phyloP scores from a whole-genome alignment of 2,888 invertebrate genomes.

The Pollenia labialis region DNA sequence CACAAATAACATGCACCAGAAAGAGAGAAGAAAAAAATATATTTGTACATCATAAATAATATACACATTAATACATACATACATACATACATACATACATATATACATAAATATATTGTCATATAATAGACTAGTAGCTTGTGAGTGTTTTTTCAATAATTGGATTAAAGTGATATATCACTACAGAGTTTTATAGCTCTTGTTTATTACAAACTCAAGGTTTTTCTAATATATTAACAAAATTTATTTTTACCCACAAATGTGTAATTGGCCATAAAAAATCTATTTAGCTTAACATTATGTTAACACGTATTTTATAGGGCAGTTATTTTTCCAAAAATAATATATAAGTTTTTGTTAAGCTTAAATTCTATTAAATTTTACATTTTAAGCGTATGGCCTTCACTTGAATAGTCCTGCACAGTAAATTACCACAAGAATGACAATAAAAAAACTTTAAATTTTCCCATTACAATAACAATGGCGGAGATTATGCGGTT shows the following conservation, averaged over 20 bases:
- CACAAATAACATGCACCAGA: not conserved
- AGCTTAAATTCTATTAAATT: not conserved
- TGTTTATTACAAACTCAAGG: not conserved
- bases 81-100: too few relatives aligned
- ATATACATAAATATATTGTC: not conserved
- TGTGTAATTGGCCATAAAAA: not conserved
- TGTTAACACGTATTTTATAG: too few relatives aligned
- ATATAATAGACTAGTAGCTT: slow-evolving; percentile 1
- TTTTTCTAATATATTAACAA: too few relatives aligned
- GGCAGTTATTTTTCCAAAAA: too few relatives aligned
- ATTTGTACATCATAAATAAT: not conserved
- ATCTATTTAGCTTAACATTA: too few relatives aligned
- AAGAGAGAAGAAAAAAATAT: not conserved
- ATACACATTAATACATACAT: too few relatives aligned
- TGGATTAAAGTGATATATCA: not conserved
- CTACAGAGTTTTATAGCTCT: not conserved
- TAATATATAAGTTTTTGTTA: not conserved
- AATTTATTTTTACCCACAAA: not conserved
- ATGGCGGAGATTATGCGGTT: slow-evolving; percentile 38
- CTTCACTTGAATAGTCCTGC: not conserved
- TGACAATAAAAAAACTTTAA: slow-evolving; percentile 1
- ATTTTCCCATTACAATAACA: slow-evolving; percentile 33
- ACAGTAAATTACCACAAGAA: slow-evolving; percentile 16
- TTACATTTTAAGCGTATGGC: not conserved
- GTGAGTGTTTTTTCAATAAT: not conserved